A percentile compares a stretch with the other conserved stretches of the same genome.
These are phyloP conservation scores for Podabrus alpinus DNA, from an alignment of 2,888 invertebrate genomes.

Conservation along the genomic window DNA sequence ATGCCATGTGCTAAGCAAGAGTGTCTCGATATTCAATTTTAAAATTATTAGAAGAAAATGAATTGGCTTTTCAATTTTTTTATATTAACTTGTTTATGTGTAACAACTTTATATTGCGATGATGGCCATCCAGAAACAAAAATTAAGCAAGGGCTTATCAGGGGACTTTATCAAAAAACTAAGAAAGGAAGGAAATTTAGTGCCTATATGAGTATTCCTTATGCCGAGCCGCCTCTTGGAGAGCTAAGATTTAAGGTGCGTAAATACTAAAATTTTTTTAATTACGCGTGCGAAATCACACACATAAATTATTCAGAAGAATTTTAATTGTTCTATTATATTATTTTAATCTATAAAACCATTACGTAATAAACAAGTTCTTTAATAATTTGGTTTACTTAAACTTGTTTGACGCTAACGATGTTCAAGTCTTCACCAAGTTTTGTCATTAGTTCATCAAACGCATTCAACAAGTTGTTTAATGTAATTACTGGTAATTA, in stretches of 20 bases:
- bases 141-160: conserved; percentile 14
- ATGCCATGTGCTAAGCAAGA: not conserved
- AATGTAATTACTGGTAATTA: too few species aligned
- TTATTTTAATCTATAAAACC: not conserved
- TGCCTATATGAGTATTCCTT: conserved; percentile 68
- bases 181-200: conserved; percentile 62
- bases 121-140: conserved; percentile 11
- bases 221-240: conserved; percentile 65
- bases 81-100: not conserved
- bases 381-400: not conserved
- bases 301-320: not conserved
- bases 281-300: not conserved
- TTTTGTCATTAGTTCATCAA: not conserved
- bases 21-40: not conserved
- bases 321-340: not conserved
- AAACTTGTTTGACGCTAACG: not conserved
- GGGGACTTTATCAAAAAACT: conserved; percentile 51
- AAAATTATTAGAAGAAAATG: not conserved
- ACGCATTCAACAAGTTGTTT: not conserved
- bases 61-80: not conserved
- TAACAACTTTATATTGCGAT: not conserved
- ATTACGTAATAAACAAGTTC: not conserved
- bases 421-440: not conserved
- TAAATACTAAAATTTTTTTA: conserved; percentile 8
- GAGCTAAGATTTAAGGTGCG: conserved; percentile 67